Evolutionary conservation across 2,888 invertebrate genomes (phyloP).

Genomic region (Euproctis similis): DNA sequence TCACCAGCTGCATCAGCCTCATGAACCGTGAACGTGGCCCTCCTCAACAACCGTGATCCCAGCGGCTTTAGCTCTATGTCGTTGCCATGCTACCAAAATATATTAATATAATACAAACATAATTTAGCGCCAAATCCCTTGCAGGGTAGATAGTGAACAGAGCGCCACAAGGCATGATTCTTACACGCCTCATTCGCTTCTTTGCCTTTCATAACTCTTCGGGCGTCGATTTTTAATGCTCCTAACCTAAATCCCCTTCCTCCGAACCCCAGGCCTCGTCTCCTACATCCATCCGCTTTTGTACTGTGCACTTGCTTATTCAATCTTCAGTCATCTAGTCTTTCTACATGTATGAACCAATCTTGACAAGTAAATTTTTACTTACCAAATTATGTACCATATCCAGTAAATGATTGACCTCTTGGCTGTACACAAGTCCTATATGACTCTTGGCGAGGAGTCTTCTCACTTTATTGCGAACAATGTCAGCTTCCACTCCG

Average conservation of each 20-base stretch:
- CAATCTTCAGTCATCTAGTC: too few relatives aligned
- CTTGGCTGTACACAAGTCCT: constrained; percentile 97
- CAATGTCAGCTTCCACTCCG: constrained; percentile 87
- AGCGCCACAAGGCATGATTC: too few relatives aligned
- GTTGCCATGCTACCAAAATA: constrained; percentile 89
- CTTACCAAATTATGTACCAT: constrained; percentile 94
- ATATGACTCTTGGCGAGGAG: constrained; percentile 98
- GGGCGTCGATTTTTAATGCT: too few relatives aligned
- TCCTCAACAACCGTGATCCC: constrained; percentile 94
- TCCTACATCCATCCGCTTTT: too few relatives aligned
- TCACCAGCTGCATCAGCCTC: constrained; percentile 95
- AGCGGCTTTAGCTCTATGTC: constrained; percentile 97
- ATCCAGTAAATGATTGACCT: constrained; percentile 96
- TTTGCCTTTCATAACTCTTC: too few relatives aligned
- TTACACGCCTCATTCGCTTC: too few relatives aligned
- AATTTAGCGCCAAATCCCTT: too few relatives aligned
- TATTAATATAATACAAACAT: too few relatives aligned
- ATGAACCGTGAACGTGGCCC: constrained; percentile 98
- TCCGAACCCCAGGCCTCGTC: too few relatives aligned
- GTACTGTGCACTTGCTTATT: too few relatives aligned
- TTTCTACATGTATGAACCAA: not conserved
- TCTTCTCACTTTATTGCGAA: constrained; percentile 90
- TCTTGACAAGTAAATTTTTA: constrained; percentile 18
- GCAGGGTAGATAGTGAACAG: too few relatives aligned
- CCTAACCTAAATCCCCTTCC: too few relatives aligned